Conservation (phyloP, 2,113 vertebrate species). For the Prionailurus bengalensis region DNA sequence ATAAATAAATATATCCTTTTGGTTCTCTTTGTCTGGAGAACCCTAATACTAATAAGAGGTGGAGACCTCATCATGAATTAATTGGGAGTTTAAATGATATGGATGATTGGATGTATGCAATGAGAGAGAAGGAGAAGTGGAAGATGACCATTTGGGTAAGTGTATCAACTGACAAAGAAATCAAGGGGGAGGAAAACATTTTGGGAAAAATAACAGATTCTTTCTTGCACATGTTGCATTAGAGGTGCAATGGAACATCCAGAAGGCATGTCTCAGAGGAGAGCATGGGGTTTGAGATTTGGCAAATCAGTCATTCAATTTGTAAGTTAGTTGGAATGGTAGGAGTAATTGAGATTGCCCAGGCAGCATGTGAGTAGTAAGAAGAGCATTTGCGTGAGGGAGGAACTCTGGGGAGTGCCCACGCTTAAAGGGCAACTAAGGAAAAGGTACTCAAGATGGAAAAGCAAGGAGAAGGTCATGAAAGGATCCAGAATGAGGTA, state of each 20-base stretch:
- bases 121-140: neutral
- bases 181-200: neutral
- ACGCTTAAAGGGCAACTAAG: neutral
- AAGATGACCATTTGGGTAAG: neutral
- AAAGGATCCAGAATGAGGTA: neutral
- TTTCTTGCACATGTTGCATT: neutral
- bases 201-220: neutral
- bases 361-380: neutral
- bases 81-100: constrained; percentile 28
- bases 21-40: neutral
- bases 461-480: neutral
- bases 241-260: neutral
- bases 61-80: neutral
- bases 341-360: neutral
- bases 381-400: neutral
- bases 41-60: neutral
- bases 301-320: neutral
- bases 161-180: neutral
- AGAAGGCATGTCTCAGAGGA: neutral
- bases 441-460: neutral
- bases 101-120: neutral
- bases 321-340: neutral
- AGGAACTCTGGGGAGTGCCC: neutral
- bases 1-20: neutral
- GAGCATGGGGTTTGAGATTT: neutral